These are phyloP conservation scores for Lasiurus cinereus DNA, from an alignment of 2,113 vertebrate genomes.

Conservation along the genomic window DNA sequence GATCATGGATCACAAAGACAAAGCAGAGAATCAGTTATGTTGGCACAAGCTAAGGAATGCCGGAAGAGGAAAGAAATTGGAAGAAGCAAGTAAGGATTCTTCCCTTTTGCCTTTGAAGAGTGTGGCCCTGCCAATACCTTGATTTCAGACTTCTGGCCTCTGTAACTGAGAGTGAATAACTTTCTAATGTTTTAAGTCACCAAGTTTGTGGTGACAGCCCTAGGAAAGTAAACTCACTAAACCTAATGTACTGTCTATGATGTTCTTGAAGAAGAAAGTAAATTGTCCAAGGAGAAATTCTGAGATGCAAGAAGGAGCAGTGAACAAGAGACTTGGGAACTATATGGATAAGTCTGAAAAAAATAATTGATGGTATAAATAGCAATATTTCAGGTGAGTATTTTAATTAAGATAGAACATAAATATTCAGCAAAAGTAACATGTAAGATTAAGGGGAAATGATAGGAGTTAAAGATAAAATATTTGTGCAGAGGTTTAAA, in stretches of 20 bases:
- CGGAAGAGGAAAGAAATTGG: neutral
- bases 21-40: neutral
- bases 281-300: neutral
- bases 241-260: neutral
- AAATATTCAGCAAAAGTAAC: constrained; percentile 40
- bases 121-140: neutral
- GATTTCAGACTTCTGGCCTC: neutral
- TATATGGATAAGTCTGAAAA: neutral
- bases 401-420: neutral
- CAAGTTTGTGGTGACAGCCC: neutral
- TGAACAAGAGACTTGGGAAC: neutral
- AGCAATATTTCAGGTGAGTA: neutral
- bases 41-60: neutral
- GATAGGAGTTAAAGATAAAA: neutral
- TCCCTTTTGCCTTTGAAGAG: neutral
- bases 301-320: neutral
- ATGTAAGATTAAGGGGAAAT: neutral
- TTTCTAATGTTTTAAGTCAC: neutral
- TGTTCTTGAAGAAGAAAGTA: neutral
- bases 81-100: neutral
- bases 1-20: too few relatives aligned
- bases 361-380: neutral
- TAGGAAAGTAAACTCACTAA: neutral
- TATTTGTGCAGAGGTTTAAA: neutral
- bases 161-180: neutral